phyloP scores from a whole-genome alignment of 2,113 vertebrate species.

The Circaetus cinerascens region DNA sequence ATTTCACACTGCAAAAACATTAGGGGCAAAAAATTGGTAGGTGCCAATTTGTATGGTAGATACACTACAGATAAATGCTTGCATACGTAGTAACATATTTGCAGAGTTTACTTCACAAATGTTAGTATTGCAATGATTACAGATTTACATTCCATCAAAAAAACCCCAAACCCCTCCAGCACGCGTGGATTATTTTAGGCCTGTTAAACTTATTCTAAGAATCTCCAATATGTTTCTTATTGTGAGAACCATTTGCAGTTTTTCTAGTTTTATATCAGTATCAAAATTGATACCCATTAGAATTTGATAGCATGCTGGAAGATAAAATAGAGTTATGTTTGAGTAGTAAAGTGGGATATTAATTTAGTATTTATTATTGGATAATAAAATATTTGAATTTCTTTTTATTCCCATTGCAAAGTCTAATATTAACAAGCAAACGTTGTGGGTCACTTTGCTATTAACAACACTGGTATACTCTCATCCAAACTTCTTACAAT shows the following conservation, averaged over 20 bases:
- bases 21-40: neutral
- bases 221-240: neutral
- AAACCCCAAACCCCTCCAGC: neutral
- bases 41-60: neutral
- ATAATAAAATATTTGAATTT: slow-evolving; percentile 3
- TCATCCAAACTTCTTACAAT: neutral
- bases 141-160: neutral
- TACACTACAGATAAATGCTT: neutral
- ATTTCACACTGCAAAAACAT: neutral
- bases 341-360: neutral
- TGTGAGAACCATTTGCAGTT: neutral
- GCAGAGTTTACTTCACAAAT: neutral
- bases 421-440: neutral
- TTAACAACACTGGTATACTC: neutral
- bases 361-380: neutral
- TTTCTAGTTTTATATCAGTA: neutral
- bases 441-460: neutral
- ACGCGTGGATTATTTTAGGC: neutral
- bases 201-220: neutral
- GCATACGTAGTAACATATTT: neutral
- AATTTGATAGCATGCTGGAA: neutral
- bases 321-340: neutral
- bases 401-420: neutral
- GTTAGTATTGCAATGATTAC: neutral
- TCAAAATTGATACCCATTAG: neutral